phyloP scores from a whole-genome alignment of 2,113 vertebrate genomes.

The Caloenas nicobarica region DNA sequence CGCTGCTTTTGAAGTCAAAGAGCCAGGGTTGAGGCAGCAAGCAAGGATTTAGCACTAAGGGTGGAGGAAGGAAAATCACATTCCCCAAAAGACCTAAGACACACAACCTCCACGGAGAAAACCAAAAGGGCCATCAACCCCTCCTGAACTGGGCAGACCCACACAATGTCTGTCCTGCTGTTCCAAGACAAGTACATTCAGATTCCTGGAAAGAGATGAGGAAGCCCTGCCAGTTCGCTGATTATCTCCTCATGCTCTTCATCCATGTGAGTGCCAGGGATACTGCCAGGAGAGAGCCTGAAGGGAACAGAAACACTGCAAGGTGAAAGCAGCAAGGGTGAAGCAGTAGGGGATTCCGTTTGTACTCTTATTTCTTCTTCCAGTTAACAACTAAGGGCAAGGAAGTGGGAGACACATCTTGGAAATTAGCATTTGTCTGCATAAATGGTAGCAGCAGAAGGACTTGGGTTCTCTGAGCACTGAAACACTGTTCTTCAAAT shows the following conservation, averaged over 20 bases:
- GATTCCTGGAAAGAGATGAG: background rate
- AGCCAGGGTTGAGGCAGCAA: background rate
- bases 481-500: background rate
- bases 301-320: background rate
- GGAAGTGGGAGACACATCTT: background rate
- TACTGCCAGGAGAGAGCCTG: background rate
- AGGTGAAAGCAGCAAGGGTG: background rate
- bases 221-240: background rate
- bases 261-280: background rate
- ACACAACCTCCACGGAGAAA: background rate
- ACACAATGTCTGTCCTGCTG: background rate
- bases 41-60: background rate
- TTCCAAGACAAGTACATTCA: background rate
- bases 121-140: background rate
- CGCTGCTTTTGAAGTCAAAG: background rate
- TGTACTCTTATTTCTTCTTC: background rate
- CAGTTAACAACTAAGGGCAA: background rate
- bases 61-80: background rate
- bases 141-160: background rate
- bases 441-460: background rate
- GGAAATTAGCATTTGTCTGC: background rate
- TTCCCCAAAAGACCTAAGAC: background rate
- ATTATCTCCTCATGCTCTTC: background rate
- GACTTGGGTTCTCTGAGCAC: background rate
- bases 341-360: background rate